Percentiles rank a stretch among this genome's conserved stretches.
phyloP scores from a whole-genome alignment of 2,797 vertebrate genomes.

The Melanotaenia pygmaea region DNA sequence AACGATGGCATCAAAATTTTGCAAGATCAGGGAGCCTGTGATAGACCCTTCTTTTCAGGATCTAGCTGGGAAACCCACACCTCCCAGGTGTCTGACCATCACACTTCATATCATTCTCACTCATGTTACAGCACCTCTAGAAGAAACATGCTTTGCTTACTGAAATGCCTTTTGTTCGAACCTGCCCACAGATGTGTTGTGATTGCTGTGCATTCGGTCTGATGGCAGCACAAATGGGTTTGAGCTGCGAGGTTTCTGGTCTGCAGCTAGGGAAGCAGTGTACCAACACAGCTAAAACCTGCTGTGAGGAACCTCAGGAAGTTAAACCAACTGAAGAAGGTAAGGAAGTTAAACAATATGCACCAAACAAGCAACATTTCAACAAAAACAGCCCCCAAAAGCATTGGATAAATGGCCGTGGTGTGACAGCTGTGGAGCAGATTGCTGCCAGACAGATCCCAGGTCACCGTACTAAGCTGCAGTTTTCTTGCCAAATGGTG shows the following conservation, averaged over 20 bases:
- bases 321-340: constrained; percentile 18
- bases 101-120: neutral
- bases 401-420: constrained; percentile 20
- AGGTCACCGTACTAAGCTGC: constrained; percentile 42
- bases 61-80: constrained; percentile 76
- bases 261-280: constrained; percentile 84
- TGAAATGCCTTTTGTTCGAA: neutral
- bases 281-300: constrained; percentile 81
- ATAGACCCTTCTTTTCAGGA: constrained; percentile 49
- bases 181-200: constrained; percentile 85
- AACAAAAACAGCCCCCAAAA: neutral
- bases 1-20: constrained; percentile 77
- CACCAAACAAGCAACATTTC: constrained; percentile 7
- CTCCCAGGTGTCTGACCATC: constrained; percentile 80
- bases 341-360: constrained; percentile 14
- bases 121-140: neutral
- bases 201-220: constrained; percentile 90
- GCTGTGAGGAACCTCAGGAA: constrained; percentile 80
- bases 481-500: constrained; percentile 59
- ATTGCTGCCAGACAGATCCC: constrained; percentile 33
- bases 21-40: constrained; percentile 79
- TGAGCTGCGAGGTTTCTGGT: constrained; percentile 81
- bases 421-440: constrained; percentile 40
- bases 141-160: neutral
- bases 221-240: constrained; percentile 68